phyloP scores from a whole-genome alignment of 2,888 invertebrate genomes.

The Elysia crispata region DNA sequence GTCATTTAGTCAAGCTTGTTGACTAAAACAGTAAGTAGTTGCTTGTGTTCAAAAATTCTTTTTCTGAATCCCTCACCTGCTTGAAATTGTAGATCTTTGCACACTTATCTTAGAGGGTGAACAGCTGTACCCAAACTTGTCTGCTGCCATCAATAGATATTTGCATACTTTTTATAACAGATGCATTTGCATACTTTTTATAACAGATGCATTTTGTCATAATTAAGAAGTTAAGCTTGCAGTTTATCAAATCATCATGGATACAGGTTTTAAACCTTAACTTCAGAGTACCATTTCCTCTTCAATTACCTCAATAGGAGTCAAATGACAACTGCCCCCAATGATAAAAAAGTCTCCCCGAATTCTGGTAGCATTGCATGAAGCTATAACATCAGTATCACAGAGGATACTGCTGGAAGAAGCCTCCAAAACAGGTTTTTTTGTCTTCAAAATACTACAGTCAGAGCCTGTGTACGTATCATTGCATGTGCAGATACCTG shows the following conservation, averaged over 20 bases:
- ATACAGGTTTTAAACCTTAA: not conserved
- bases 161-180: no score
- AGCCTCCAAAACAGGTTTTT: constrained; percentile 53
- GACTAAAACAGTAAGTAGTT: no score
- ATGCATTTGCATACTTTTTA: no score
- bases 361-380: constrained; percentile 55
- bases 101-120: no score
- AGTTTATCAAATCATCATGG: not conserved
- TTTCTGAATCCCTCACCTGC: no score
- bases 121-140: no score
- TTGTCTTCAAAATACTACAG: constrained; percentile 58
- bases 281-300: not conserved
- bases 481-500: constrained; percentile 63
- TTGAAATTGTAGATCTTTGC: no score
- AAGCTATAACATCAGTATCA: not conserved
- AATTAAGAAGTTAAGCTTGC: not conserved
- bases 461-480: constrained; percentile 56
- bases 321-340: constrained; percentile 59
- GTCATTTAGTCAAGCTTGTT: no score
- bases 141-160: no score
- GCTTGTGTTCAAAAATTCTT: no score
- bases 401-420: constrained; percentile 43
- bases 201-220: no score
- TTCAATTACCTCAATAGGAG: constrained; percentile 57
- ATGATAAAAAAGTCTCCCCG: constrained; percentile 59